Base-by-base conservation (phyloP, 2,797 vertebrate genomes). In the Helostoma temminkii region DNA sequence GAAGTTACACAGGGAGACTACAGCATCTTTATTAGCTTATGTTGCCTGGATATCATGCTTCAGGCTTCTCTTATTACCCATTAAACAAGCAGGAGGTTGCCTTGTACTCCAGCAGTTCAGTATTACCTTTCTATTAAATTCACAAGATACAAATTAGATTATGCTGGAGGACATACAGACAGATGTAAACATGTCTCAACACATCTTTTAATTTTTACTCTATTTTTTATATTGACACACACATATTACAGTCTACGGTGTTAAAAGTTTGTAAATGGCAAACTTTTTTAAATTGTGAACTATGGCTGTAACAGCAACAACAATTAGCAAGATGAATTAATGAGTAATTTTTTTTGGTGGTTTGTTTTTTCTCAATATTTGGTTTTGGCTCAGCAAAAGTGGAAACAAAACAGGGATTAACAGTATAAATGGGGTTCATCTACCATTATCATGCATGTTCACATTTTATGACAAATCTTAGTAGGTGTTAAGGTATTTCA, bases 71-170 rank as follows among this genome's bases (percentile, higher is more conserved):
- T 37, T 62, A 53, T 54, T 42, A 57, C 16, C 4, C 14, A 39
- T 32, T 34, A 58, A 63, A 61, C 39, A 70, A 67, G 37, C 14
- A 37, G 19, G 43, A 64, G 72, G 70, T 66, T 22, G 2, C 46
- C 37, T 45, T 21, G 50, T 9, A 22, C 11, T 18, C 12, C 3
- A 68, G 36, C 0, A 1, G 4, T 21, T 43, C 26, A 5, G 11
- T 6, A 19, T 24, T 14, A 1, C 5, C 12, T 46, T 37, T 18
- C 11, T 28, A 21, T 18, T 34, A 41, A 49, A 3, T 1, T 62
- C 24, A 28, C 46, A 63, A 41, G 18, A 30, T 14, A 28, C 34
- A 28, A 12, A 34, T 46, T 7, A 46, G 2, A 30, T 30, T 30
- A 30, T 30, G 28, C 28, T 30, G 30, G 7, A 30, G 1, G 30